A percentile compares a stretch with the other conserved stretches of the same genome.
phyloP scores from a whole-genome alignment of 2,113 vertebrate species.

The Etia nguti region DNA sequence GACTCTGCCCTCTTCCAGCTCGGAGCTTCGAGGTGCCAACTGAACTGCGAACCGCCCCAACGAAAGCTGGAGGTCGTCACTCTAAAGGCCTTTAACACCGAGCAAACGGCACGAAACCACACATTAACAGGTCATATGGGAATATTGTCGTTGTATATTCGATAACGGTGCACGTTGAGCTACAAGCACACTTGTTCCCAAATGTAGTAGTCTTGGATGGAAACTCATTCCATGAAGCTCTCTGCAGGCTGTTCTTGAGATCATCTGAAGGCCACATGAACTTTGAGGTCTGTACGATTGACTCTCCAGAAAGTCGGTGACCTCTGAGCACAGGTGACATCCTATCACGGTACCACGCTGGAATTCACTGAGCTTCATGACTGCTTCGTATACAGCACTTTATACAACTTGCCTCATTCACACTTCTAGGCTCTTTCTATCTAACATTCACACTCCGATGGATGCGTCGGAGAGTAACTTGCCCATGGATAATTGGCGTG shows the following conservation, averaged over 20 bases:
- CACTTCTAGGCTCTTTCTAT: background rate
- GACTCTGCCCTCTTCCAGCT: background rate
- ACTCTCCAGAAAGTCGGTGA: background rate
- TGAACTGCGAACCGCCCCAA: background rate
- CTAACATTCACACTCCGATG: no score
- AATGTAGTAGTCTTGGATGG: background rate
- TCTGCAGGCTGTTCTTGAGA: background rate
- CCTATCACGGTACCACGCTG: background rate
- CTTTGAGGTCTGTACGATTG: background rate
- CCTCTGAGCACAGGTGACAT: background rate
- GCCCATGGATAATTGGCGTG: no score
- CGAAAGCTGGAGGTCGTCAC: background rate
- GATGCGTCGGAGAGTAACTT: no score
- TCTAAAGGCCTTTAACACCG: background rate
- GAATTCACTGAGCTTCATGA: fast-evolving
- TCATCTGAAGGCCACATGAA: background rate
- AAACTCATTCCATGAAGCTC: background rate
- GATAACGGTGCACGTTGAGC: background rate
- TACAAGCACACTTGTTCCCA: background rate
- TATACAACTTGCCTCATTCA: background rate
- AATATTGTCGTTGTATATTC: background rate
- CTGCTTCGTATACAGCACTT: background rate
- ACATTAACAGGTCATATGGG: background rate
- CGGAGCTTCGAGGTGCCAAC: background rate
- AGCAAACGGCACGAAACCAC: background rate